These are phyloP conservation scores for Mystacornis crossleyi DNA, from an alignment of 2,113 vertebrate genomes.

Conservation along the genomic window DNA sequence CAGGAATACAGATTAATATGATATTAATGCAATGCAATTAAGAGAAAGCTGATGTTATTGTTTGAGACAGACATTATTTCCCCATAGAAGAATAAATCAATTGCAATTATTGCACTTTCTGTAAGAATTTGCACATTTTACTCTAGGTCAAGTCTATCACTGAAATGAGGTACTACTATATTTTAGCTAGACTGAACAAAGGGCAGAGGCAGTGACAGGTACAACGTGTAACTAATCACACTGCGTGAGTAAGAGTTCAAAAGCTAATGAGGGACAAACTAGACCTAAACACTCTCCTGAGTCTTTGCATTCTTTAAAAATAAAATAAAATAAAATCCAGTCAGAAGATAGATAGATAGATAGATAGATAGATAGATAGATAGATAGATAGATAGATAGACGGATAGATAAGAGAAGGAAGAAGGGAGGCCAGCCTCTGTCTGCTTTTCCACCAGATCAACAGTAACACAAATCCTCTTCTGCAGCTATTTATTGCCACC, in stretches of 20 bases:
- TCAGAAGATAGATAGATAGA: not conserved
- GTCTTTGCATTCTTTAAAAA: not conserved
- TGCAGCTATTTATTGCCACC: constrained; percentile 45
- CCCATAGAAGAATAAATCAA: constrained; percentile 61
- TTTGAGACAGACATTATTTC: constrained; percentile 63
- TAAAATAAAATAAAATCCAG: not conserved
- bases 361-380: not conserved
- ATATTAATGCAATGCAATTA: constrained; percentile 54
- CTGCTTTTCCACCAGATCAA: not conserved
- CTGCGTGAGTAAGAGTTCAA: not conserved
- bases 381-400: not conserved
- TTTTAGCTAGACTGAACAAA: constrained; percentile 35
- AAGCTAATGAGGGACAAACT: constrained; percentile 63
- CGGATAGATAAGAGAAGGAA: not conserved
- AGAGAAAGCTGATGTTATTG: constrained; percentile 60
- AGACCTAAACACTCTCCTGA: constrained; percentile 13
- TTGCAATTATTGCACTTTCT: constrained; percentile 60
- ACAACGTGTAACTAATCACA: constrained; percentile 14
- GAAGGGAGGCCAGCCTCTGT: not conserved
- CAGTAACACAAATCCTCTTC: not conserved
- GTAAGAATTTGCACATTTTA: constrained; percentile 49
- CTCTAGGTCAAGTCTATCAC: constrained; percentile 30
- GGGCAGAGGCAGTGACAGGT: constrained; percentile 35
- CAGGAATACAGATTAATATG: constrained; percentile 33
- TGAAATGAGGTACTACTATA: constrained; percentile 21